Evolutionary conservation across 2,797 vertebrate species (phyloP).

Genomic region (Rhynchotus rufescens): DNA sequence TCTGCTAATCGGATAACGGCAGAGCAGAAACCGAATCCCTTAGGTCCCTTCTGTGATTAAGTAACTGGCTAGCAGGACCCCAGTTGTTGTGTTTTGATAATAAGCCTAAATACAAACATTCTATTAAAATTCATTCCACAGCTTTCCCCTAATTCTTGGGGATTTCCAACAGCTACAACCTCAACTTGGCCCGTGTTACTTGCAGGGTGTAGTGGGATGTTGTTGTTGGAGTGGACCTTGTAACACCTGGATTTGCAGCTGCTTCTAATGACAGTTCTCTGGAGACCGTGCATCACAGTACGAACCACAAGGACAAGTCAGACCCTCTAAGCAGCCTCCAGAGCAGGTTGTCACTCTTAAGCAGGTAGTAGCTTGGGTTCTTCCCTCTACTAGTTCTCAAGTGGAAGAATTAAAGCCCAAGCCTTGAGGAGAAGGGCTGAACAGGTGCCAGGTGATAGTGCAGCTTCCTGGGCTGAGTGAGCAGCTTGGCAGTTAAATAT

Average conservation of each 20-base stretch:
- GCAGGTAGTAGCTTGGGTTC: neutral
- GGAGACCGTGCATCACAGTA: neutral
- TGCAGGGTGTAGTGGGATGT: fast-evolving
- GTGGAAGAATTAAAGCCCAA: neutral
- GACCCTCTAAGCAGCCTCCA: neutral
- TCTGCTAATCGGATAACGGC: neutral
- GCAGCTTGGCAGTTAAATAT: neutral
- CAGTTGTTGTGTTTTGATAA: neutral
- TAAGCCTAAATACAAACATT: neutral
- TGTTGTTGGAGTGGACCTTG: fast-evolving
- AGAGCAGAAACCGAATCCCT: neutral
- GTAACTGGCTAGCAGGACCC: neutral
- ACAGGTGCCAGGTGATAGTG: neutral
- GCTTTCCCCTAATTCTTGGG: neutral
- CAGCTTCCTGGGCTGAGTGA: neutral
- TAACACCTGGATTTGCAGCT: neutral
- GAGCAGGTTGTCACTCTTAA: neutral
- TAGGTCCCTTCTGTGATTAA: neutral
- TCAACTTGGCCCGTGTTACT: fast-evolving
- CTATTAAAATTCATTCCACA: neutral
- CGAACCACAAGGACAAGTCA: fast-evolving
- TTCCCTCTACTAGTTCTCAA: neutral
- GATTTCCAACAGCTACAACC: neutral
- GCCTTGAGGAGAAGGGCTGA: neutral
- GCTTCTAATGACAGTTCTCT: neutral